Evolutionary conservation across 2,797 vertebrate genomes (phyloP).

Genomic region (Rhynchonycteris naso): DNA sequence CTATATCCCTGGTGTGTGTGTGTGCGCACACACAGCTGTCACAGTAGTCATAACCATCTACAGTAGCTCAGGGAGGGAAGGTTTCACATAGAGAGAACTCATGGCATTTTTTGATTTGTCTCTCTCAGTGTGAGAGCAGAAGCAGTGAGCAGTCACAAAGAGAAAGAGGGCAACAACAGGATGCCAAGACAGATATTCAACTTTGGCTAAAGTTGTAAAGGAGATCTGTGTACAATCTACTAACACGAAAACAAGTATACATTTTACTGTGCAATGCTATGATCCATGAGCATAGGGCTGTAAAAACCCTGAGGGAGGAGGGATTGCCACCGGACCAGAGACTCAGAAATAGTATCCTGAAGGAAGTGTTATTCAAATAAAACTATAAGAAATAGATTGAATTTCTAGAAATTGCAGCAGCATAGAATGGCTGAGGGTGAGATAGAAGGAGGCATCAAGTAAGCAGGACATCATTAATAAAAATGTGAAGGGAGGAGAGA

Average conservation of each 20-base stretch:
- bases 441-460: not conserved
- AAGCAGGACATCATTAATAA: not conserved
- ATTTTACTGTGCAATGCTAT: not conserved
- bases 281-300: not conserved
- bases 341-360: not conserved
- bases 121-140: not conserved
- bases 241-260: not conserved
- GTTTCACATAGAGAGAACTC: not conserved
- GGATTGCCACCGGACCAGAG: not conserved
- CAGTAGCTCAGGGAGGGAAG: not conserved
- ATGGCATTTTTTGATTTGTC: not conserved
- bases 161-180: not conserved
- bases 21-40: no score
- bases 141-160: not conserved
- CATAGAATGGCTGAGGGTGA: fast-evolving
- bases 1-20: not conserved
- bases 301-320: not conserved
- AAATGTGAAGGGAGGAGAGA: not conserved
- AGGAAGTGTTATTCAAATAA: not conserved
- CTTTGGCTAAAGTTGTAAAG: not conserved
- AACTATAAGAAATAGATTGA: not conserved
- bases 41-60: not conserved
- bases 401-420: not conserved
- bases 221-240: no score
- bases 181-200: not conserved